Conservation (phyloP, 2,113 vertebrate genomes). For the Calonectris borealis region DNA sequence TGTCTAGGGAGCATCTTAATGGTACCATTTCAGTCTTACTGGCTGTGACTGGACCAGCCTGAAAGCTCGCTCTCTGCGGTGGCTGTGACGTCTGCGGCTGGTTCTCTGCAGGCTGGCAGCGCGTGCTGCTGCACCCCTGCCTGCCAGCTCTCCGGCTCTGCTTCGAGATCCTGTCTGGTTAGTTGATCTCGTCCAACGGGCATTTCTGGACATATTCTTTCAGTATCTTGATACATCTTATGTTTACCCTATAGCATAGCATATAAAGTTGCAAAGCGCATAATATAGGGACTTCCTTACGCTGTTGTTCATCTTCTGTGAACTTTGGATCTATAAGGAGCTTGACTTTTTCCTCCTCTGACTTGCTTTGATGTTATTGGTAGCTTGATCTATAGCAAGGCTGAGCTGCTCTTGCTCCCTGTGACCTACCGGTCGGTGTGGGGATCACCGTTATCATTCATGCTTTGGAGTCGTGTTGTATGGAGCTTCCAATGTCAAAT, state of each 20-base stretch:
- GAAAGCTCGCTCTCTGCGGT: background rate
- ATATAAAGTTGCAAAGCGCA: background rate
- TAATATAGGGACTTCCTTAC: background rate
- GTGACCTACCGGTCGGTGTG: background rate
- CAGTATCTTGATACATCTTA: background rate
- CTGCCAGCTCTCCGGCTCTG: background rate
- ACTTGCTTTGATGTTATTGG: background rate
- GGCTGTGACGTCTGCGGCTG: background rate
- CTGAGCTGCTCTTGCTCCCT: background rate
- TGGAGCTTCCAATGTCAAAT: background rate
- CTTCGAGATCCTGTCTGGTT: background rate
- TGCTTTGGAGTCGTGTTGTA: background rate
- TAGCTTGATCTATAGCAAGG: background rate
- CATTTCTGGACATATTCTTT: accelerated
- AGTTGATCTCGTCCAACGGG: background rate
- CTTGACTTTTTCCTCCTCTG: background rate
- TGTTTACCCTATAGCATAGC: background rate
- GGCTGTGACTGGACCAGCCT: background rate
- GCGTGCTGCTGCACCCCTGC: background rate
- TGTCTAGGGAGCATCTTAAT: background rate
- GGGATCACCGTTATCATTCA: background rate
- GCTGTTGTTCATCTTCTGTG: background rate
- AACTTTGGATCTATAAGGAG: background rate
- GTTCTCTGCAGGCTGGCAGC: background rate
- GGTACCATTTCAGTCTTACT: accelerated